Base-by-base conservation (phyloP, 2,113 vertebrate species). In the Heterochromis multidens region DNA sequence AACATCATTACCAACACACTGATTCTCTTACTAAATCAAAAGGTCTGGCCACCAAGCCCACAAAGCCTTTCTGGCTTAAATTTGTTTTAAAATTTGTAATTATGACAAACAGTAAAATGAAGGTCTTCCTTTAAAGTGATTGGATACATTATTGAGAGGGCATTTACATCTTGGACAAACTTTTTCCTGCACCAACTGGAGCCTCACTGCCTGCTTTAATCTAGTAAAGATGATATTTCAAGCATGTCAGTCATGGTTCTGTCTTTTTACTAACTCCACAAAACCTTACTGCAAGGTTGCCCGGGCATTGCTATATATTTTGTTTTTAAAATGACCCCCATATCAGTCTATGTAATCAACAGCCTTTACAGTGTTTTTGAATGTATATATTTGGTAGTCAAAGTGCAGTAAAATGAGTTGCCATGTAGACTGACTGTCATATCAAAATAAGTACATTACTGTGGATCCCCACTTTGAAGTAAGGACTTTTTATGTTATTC, bases 171-270 rank as follows among this genome's bases (percentile, higher is more conserved):
- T 79, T 80, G 8, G 46, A 79, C 76, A 74, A 84, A 84, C 35
- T 87, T 88, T 77, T 79, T 77, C 54, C 49, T 52, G 57, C 27
- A 67, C 76, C 72, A 88, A 77, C 59, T 52, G 13, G 77, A 79
- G 77, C 76, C 58, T 74, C 65, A 89, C 83, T 86, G 81, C 82
- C 85, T 82, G 77, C 84, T 80, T 85, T 72, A 72, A 43, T 89
- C 72, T 84, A 90, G 86, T 94, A 91, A 90, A 90, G 79, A 82
- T 89, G 60, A 90, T 86, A 89, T 91, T 91, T 83, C 74, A 80
- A 46, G 87, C 63, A 12, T 80, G 86, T 92, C 74, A 84, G 79
- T 85, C 88, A 80, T 80, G 61, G 70, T 79, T 70, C 76, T 86
- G 43, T 90, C 79, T 88, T 87, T 79, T 80, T 61, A 72, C 77